phyloP scores from a whole-genome alignment of 2,888 invertebrate genomes.

The Eupithecia tripunctaria region DNA sequence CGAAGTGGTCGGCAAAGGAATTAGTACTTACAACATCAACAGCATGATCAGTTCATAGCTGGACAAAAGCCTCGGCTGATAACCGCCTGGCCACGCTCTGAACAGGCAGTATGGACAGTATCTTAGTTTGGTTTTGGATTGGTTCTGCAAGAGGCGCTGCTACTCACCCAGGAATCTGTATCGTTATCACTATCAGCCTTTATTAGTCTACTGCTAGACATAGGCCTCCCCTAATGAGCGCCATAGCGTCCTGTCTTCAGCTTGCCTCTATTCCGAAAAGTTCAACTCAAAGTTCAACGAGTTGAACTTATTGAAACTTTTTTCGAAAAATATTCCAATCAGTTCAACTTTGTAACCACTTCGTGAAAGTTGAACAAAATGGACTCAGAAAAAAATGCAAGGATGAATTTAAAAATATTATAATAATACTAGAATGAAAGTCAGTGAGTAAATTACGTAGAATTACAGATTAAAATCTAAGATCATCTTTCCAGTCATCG shows the following conservation, averaged over 20 bases:
- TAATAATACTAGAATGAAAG: background rate
- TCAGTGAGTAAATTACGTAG: background rate
- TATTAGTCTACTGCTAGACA: too few species aligned
- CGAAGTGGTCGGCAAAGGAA: background rate
- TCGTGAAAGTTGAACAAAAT: too few species aligned
- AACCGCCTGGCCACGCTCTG: background rate
- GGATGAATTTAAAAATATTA: too few species aligned
- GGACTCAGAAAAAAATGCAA: too few species aligned
- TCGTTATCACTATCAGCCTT: too few species aligned
- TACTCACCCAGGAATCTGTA: background rate
- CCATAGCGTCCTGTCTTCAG: too few species aligned
- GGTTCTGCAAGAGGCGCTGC: background rate
- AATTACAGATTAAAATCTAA: slow-evolving; percentile 53
- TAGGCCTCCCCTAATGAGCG: too few species aligned
- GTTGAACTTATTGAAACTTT: too few species aligned
- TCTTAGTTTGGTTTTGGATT: background rate
- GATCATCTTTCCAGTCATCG: slow-evolving; percentile 88
- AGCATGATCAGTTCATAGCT: background rate
- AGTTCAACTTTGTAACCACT: too few species aligned
- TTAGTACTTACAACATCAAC: background rate
- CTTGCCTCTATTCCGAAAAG: too few species aligned
- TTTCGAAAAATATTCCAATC: too few species aligned
- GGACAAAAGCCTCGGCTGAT: background rate
- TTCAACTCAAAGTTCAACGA: too few species aligned
- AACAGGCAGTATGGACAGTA: background rate